Conservation (phyloP, 1,140 invertebrate species). For the Hermatobates lingyangjiaoensis region DNA sequence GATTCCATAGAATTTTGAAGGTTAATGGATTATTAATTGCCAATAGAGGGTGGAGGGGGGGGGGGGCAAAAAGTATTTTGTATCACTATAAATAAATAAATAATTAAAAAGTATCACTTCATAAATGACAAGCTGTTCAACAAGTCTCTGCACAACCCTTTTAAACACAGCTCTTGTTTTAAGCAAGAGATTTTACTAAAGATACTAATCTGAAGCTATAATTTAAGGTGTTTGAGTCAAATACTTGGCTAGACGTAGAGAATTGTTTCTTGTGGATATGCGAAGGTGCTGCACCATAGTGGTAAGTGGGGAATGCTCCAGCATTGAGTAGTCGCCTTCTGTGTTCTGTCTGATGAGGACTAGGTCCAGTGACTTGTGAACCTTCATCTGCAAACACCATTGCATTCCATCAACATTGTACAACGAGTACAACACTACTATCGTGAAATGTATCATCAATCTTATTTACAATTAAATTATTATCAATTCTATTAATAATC, state of each 20-base stretch:
- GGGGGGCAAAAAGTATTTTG: too few relatives aligned
- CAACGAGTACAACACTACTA: too few relatives aligned
- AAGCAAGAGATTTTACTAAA: background rate
- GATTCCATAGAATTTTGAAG: too few relatives aligned
- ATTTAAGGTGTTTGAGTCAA: background rate
- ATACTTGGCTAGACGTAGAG: background rate
- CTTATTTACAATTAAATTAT: too few relatives aligned
- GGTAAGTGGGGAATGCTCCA: constrained; percentile 43
- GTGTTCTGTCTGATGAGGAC: constrained; percentile 47
- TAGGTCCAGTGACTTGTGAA: constrained; percentile 38
- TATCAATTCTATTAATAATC: too few relatives aligned
- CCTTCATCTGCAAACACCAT: constrained; percentile 27
- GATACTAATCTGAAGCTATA: background rate
- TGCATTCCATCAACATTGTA: too few relatives aligned
- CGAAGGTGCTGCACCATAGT: constrained; percentile 38
- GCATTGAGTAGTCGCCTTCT: constrained; percentile 36
- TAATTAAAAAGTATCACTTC: too few relatives aligned
- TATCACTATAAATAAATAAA: too few relatives aligned
- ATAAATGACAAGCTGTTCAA: background rate
- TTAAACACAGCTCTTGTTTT: background rate
- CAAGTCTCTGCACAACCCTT: background rate
- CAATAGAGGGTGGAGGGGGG: too few relatives aligned
- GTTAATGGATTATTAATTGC: too few relatives aligned
- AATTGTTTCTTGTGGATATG: constrained; percentile 2
- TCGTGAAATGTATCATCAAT: too few relatives aligned